These are phyloP conservation scores for Parnassius smintheus DNA, from an alignment of 2,888 invertebrate species.

Conservation along the genomic window DNA sequence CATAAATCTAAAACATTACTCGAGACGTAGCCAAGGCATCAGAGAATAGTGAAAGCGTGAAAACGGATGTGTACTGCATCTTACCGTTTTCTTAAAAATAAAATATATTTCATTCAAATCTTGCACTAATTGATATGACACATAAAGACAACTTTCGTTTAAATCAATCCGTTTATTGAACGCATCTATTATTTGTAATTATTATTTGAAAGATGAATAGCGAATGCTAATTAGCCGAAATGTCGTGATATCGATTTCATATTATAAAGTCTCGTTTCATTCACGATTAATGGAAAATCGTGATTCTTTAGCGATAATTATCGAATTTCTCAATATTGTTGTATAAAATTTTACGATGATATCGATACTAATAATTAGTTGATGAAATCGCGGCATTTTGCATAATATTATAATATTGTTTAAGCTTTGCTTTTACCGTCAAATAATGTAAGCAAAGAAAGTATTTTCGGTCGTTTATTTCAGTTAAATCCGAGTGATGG, in stretches of 20 bases:
- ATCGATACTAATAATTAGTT: background rate
- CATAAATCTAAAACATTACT: slow-evolving; percentile 9
- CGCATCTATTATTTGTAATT: background rate
- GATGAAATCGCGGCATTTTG: slow-evolving; percentile 5
- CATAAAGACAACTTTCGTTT: slow-evolving; percentile 42
- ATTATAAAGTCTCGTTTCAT: background rate
- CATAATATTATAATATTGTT: background rate
- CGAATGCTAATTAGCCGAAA: background rate
- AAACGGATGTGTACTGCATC: slow-evolving; percentile 42
- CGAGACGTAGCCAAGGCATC: slow-evolving; percentile 11
- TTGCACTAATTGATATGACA: slow-evolving; percentile 47
- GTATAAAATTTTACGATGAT: slow-evolving; percentile 12
- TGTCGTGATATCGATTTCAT: background rate
- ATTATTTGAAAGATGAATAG: background rate
- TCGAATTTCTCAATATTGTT: slow-evolving; percentile 8
- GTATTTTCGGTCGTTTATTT: background rate
- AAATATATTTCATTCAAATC: slow-evolving; percentile 47
- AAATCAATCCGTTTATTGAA: slow-evolving; percentile 16
- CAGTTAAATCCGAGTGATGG: too few species aligned
- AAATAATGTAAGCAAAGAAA: slow-evolving; percentile 13
- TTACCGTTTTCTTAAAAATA: slow-evolving; percentile 32
- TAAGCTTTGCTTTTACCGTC: background rate
- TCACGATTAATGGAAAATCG: background rate
- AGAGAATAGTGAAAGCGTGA: slow-evolving; percentile 60
- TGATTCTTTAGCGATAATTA: background rate